Base-by-base conservation (phyloP, 2,888 invertebrate species). In the Globia sparganii region DNA sequence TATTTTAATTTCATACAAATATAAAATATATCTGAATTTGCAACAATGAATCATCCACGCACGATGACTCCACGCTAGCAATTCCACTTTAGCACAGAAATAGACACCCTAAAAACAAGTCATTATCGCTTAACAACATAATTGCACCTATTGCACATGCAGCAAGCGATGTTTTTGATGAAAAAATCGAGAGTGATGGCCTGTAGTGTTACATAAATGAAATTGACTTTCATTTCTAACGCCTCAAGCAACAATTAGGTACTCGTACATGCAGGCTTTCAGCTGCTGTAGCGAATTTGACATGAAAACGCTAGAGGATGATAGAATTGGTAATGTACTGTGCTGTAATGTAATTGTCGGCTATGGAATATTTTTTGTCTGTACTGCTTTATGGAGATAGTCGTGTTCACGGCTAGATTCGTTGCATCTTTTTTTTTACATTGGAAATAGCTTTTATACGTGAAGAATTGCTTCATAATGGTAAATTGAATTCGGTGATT, bases 211-310 rank as follows among this genome's bases (percentile, higher is more conserved):
- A 90, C 86, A 90, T 92, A 91, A 91, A 90, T 80, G 83, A 81
- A 58, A 88, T 46, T 87, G 81, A 89, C 90, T 91, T 91, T 91
- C 91, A 84, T 88, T 91, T 90, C 77, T 85, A 78, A 75, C 86
- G 83, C 85, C 67, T 40, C 65, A 80, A 72, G 72, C 46, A 43
- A 82, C 80, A 84, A 75, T 87, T 73, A 79, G 71, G 80, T 62
- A 4, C 43, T 43, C 43, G 43, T 43, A 61, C 68, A 84, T 86
- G 85, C 85, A 74, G 78, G 78, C 56, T 85, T 76, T 85, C 82
- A 75, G 83, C 21, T n/a, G 28, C 71, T 66, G 83, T 53, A 61
- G 53, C 84, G 67, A 83, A 84, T 86, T 73, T 37, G 46, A 86
- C 75, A 83, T 78, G 83, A 85, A 81, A 81, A 81, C 73, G 11